Evolutionary conservation across 1,140 invertebrate species (phyloP).

Genomic region (Solen grandis): DNA sequence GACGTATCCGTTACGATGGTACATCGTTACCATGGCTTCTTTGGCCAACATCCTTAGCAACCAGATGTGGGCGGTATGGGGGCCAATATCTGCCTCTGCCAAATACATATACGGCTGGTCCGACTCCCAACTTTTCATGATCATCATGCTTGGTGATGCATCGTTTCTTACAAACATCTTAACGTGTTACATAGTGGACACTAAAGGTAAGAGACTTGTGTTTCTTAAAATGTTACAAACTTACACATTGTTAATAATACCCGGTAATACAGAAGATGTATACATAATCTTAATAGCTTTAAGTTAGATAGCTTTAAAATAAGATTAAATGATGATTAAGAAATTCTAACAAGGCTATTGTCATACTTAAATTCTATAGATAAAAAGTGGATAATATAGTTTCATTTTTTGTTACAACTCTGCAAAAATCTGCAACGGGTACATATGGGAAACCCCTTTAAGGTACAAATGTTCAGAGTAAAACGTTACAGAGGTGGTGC

Average conservation of each 20-base stretch:
- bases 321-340: too few species aligned
- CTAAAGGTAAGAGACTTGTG: constrained; percentile 31
- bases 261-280: not conserved
- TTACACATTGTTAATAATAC: not conserved
- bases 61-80: constrained; percentile 42
- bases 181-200: constrained; percentile 76
- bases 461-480: too few species aligned
- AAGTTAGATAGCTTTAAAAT: too few species aligned
- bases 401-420: too few species aligned
- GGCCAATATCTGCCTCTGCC: constrained; percentile 45
- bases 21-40: constrained; percentile 25
- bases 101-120: constrained; percentile 80
- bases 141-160: constrained; percentile 81
- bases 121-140: constrained; percentile 78
- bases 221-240: not conserved
- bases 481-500: too few species aligned
- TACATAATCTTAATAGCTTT: not conserved
- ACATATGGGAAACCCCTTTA: too few species aligned
- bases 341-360: too few species aligned
- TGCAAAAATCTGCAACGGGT: too few species aligned
- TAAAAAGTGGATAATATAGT: too few species aligned
- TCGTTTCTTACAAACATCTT: constrained; percentile 80
- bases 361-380: too few species aligned
- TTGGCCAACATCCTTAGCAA: constrained; percentile 20
- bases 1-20: too few species aligned